A percentile compares a stretch with the other conserved stretches of the same genome.
Evolutionary conservation across 2,888 invertebrate genomes (phyloP).

Genomic region (Caenorhabditis auriculariae): DNA sequence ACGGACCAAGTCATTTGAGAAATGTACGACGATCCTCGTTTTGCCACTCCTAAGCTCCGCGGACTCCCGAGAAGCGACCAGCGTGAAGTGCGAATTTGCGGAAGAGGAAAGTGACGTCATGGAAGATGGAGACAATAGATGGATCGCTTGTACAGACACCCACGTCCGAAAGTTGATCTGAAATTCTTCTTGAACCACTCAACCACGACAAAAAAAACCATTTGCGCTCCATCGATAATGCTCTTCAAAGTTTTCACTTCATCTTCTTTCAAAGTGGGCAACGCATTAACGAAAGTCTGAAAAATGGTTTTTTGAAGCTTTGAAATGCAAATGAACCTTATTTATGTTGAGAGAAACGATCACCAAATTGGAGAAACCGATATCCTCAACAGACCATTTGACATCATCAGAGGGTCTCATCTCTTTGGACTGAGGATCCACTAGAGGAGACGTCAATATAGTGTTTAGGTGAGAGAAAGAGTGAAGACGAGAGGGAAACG

Average conservation of each 20-base stretch:
- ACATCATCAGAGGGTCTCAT: conserved; percentile 15
- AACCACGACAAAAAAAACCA: too few relatives aligned
- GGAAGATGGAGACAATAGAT: conserved; percentile 8
- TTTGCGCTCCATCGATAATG: conserved; percentile 13
- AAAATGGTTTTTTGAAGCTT: not conserved
- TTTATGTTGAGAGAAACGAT: conserved; percentile 12
- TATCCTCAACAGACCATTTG: conserved; percentile 27
- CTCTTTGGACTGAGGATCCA: conserved; percentile 9
- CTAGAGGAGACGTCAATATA: conserved; percentile 7
- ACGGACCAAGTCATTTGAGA: too few relatives aligned
- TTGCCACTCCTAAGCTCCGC: conserved; percentile 38
- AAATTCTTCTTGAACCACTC: too few relatives aligned
- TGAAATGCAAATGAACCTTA: too few relatives aligned
- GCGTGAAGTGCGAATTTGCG: conserved; percentile 33
- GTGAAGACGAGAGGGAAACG: conserved; percentile 18
- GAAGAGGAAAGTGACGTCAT: conserved; percentile 22
- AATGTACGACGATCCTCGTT: conserved; percentile 37
- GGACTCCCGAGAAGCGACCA: conserved; percentile 28
- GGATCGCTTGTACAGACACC: conserved; percentile 15
- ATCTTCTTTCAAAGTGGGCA: conserved; percentile 7
- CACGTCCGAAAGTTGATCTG: conserved; percentile 17
- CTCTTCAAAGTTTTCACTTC: conserved; percentile 11
- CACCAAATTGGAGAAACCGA: conserved; percentile 30
- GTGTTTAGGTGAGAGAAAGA: conserved; percentile 19
- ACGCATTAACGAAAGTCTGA: not conserved